Conservation (phyloP, 1,140 invertebrate species). For the Anastrepha obliqua region DNA sequence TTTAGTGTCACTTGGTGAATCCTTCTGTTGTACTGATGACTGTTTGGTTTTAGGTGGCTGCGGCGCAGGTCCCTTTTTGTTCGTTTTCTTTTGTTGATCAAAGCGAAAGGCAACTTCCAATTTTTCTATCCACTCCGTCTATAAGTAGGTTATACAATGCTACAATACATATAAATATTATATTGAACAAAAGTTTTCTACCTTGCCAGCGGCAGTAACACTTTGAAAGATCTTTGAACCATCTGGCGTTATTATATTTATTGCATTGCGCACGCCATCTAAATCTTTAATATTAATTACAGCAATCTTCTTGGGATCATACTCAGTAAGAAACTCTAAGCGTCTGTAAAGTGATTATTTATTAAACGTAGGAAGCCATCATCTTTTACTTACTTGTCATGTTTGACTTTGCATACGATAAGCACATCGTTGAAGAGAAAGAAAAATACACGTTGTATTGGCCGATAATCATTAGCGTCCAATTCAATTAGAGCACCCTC, state of each 20-base stretch:
- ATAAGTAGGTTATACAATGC: conserved; percentile 63
- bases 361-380: neutral
- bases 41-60: conserved; percentile 78
- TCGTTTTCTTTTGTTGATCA: conserved; percentile 77
- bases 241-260: conserved; percentile 95
- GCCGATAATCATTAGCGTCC: conserved; percentile 89
- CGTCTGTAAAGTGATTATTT: conserved; percentile 76
- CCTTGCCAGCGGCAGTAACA: conserved; percentile 87
- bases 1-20: conserved; percentile 59
- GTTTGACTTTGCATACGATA: conserved; percentile 79
- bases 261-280: conserved; percentile 92
- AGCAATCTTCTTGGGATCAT: conserved; percentile 93
- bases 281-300: conserved; percentile 96
- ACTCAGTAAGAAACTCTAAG: conserved; percentile 92
- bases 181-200: conserved; percentile 62
- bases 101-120: conserved; percentile 94
- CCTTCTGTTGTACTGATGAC: conserved; percentile 73
- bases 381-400: conserved; percentile 74
- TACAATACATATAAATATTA: neutral
- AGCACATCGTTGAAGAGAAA: conserved; percentile 93
- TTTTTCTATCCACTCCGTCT: conserved; percentile 96
- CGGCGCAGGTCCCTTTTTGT: conserved; percentile 68
- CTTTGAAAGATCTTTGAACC: conserved; percentile 95
- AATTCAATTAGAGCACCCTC: conserved; percentile 94
- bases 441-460: conserved; percentile 91